These are phyloP conservation scores for Noturus placidus DNA, from an alignment of 2,113 vertebrate species.

Conservation along the genomic window DNA sequence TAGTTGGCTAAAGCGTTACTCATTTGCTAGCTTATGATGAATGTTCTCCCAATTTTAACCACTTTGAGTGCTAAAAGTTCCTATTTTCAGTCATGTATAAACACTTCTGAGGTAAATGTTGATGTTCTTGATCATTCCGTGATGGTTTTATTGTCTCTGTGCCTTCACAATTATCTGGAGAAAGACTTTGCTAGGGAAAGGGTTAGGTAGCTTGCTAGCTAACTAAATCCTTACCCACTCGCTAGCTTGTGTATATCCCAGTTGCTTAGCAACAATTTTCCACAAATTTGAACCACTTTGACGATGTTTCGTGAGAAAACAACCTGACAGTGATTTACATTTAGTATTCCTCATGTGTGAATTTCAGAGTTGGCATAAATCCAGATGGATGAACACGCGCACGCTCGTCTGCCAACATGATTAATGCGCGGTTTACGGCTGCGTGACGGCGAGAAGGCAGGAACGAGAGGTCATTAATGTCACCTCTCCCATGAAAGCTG, in stretches of 20 bases:
- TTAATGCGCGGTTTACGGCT: not conserved
- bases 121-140: not conserved
- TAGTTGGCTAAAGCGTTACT: not conserved
- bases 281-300: not conserved
- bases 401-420: not conserved
- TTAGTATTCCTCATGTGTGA: not conserved
- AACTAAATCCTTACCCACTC: not conserved
- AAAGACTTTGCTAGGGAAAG: not conserved
- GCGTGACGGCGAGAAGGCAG: not conserved
- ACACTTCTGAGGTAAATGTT: not conserved
- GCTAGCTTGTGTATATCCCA: not conserved
- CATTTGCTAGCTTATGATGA: not conserved
- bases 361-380: not conserved
- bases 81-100: not conserved
- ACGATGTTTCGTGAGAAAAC: not conserved
- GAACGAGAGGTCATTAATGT: slow-evolving; percentile 38
- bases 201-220: not conserved
- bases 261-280: not conserved
- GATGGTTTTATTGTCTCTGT: not conserved
- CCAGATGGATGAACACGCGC: not conserved
- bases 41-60: not conserved
- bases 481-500: slow-evolving; percentile 27
- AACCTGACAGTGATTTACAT: not conserved
- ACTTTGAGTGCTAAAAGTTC: not conserved
- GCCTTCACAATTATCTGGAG: not conserved